These are phyloP conservation scores for Rutilus rutilus DNA, from an alignment of 2,113 vertebrate species.

Conservation along the genomic window DNA sequence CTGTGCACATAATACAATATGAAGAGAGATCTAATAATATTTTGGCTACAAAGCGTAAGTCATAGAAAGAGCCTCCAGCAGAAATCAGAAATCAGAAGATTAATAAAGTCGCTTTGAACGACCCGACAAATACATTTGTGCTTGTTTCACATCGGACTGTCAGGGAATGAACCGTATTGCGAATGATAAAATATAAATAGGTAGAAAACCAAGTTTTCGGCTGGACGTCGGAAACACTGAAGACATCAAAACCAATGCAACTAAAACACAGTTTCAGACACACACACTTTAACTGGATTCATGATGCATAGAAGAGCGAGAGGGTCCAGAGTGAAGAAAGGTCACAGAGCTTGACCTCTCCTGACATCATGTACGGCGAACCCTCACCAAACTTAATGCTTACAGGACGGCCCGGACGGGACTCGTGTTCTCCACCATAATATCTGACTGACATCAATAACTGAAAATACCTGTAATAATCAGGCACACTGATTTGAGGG, in stretches of 20 bases:
- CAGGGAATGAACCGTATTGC: slow-evolving; percentile 64
- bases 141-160: slow-evolving; percentile 65
- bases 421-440: not conserved
- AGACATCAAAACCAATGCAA: not conserved
- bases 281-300: slow-evolving; percentile 58
- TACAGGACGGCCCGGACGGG: not conserved
- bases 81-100: slow-evolving; percentile 78
- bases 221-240: slow-evolving; percentile 38
- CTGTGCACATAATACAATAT: slow-evolving; percentile 77
- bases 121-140: slow-evolving; percentile 77
- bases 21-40: slow-evolving; percentile 66
- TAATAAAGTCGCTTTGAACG: slow-evolving; percentile 79
- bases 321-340: slow-evolving; percentile 55
- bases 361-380: slow-evolving; percentile 44
- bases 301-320: slow-evolving; percentile 80
- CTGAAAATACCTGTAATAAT: not conserved
- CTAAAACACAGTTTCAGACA: slow-evolving; percentile 63
- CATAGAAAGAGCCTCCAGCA: slow-evolving; percentile 78
- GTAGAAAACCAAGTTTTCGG: slow-evolving; percentile 63
- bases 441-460: not conserved
- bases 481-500: not conserved
- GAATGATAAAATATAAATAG: slow-evolving; percentile 76
- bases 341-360: slow-evolving; percentile 1
- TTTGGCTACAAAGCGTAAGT: slow-evolving; percentile 85
- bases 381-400: not conserved